Base-by-base conservation (phyloP, 2,797 vertebrate genomes). In the Dallia pectoralis region DNA sequence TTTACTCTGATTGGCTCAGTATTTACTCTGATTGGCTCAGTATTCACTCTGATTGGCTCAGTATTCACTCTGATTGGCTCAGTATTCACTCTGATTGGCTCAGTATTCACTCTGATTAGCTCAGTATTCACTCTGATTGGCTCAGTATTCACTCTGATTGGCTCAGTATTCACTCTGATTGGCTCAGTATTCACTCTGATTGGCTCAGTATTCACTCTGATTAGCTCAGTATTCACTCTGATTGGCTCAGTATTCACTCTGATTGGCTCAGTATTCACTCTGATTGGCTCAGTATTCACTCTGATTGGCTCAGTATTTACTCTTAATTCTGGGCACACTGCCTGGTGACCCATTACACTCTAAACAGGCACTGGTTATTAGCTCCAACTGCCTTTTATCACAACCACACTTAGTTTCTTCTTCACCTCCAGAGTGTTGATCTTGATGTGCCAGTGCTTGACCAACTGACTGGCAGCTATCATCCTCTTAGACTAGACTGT, bases 341-440 rank as follows among this genome's bases (percentile, higher is more conserved):
- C 53, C 53, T 56, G 30, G 61, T 63, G 29, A 29, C 15, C 61
- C 29, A 32, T 32, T 29, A 12, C 29, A 4, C 61, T 29, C 29
- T 29, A 56, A 22, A 56, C 22, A 56, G 9, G 22, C 22, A n/a
- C 53, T 12, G 33, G 48, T 48, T 40, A 48, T 15, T 15, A 15
- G 18, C 40, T 67, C 66, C 40, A 27, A 25, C 18, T 44, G 66
- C 16, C 40, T 67, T 67, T 67, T 27, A 67, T 47, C 22, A 67
- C 36, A 44, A 19, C 9, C n/a, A 64, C 11, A 7, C 29, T 27
- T 67, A 47, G 66, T n/a, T 22, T 67, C 15, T 9, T 8, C 18
- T 19, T 27, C 11, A 47, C 48, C 36, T 47, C 16, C 30, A 40
- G 64, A 44, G 22, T 67, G 40, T 14, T 1, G 12, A 15, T 48